A percentile compares a stretch with the other conserved stretches of the same genome.
Conservation (phyloP, 2,113 vertebrate species). For the Oreocharis arfaki region DNA sequence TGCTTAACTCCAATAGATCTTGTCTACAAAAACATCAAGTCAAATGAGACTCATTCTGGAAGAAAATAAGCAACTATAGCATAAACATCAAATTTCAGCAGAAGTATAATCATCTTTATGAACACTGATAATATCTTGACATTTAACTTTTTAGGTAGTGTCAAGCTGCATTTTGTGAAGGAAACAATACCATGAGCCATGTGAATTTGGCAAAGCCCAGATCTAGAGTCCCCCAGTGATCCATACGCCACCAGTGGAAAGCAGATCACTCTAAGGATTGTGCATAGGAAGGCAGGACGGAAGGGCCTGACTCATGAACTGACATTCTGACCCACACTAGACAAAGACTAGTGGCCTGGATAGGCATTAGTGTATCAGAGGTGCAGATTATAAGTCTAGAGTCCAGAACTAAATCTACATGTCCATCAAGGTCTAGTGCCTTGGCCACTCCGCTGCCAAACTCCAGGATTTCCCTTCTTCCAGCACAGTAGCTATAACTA, state of each 20-base stretch:
- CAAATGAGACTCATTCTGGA: background rate
- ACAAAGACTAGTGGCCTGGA: background rate
- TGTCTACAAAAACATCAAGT: background rate
- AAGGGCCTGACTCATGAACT: background rate
- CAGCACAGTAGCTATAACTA: background rate
- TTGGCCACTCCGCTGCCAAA: background rate
- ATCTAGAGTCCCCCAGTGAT: background rate
- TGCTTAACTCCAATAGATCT: background rate
- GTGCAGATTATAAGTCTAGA: background rate
- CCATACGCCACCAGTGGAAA: rapidly evolving
- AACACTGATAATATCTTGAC: background rate
- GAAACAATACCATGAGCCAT: background rate
- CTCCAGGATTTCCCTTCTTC: background rate
- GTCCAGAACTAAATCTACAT: background rate
- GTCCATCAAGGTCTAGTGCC: background rate
- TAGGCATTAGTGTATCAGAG: background rate
- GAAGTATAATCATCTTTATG: background rate
- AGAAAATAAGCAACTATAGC: background rate
- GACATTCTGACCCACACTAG: background rate
- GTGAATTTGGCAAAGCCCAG: background rate
- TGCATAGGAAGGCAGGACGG: background rate
- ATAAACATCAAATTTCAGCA: background rate
- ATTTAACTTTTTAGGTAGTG: background rate
- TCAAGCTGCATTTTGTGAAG: background rate
- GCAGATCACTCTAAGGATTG: background rate